A percentile compares a stretch with the other conserved stretches of the same genome.
Conservation (phyloP, 2,797 vertebrate genomes). For the Anolis apletophallus region DNA sequence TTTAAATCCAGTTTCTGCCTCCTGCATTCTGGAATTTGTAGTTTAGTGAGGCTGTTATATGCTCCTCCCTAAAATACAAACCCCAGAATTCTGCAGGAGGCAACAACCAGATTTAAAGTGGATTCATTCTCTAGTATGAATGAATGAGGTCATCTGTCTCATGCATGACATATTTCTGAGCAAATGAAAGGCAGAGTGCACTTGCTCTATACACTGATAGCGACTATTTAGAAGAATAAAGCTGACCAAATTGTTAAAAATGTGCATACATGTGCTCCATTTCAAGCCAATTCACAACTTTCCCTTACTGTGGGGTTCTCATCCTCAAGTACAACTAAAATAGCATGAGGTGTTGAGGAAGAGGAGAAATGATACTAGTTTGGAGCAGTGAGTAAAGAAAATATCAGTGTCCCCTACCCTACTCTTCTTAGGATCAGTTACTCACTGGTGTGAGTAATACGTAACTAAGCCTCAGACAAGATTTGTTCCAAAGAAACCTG, state of each 20-base stretch:
- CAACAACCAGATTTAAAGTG: too few relatives aligned
- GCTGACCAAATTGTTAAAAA: background rate
- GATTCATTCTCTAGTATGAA: too few relatives aligned
- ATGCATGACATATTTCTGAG: background rate
- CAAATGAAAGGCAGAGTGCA: background rate
- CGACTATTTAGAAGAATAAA: background rate
- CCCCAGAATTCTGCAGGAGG: too few relatives aligned
- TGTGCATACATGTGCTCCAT: background rate
- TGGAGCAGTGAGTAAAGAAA: too few relatives aligned
- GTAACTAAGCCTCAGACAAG: background rate
- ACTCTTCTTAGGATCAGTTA: constrained; percentile 8
- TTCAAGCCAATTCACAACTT: background rate
- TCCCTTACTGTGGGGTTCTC: background rate
- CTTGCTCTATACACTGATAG: background rate
- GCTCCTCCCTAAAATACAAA: too few relatives aligned
- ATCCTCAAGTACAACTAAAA: background rate
- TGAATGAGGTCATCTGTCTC: too few relatives aligned
- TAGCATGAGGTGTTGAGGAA: background rate
- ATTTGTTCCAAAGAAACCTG: too few relatives aligned
- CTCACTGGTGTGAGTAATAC: background rate
- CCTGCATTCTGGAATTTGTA: too few relatives aligned
- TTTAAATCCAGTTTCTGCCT: too few relatives aligned
- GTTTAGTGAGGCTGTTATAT: too few relatives aligned
- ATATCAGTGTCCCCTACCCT: background rate
- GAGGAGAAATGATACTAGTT: background rate